Conservation (phyloP, 2,888 invertebrate species). For the Cephus spinipes region DNA sequence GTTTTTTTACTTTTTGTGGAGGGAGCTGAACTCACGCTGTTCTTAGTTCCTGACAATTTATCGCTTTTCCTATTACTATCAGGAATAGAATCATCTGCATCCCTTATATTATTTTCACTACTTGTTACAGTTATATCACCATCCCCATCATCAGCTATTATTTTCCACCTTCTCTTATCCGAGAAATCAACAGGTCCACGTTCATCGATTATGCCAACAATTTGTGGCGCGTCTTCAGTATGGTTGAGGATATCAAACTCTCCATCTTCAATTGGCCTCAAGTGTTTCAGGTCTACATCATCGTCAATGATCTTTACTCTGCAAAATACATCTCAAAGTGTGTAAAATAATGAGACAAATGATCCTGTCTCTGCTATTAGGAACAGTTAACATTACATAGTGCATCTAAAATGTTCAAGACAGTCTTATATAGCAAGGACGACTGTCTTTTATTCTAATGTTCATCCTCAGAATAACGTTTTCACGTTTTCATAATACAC, state of each 20-base stretch:
- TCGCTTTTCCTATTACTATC: neutral
- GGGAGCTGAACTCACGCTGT: neutral
- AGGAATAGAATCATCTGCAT: conserved; percentile 10
- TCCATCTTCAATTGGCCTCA: conserved; percentile 73
- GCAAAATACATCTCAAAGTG: conserved; percentile 56
- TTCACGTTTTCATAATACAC: neutral
- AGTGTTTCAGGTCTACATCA: conserved; percentile 76
- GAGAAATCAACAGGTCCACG: conserved; percentile 54
- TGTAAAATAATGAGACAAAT: conserved; percentile 20
- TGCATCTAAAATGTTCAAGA: neutral
- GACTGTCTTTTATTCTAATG: neutral
- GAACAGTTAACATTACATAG: conserved; percentile 21
- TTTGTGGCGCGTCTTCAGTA: conserved; percentile 90
- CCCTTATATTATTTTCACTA: conserved; percentile 17
- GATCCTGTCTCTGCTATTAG: conserved; percentile 5
- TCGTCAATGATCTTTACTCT: conserved; percentile 90
- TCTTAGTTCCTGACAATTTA: neutral
- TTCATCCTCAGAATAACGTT: neutral
- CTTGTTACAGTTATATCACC: conserved; percentile 42
- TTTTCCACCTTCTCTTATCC: conserved; percentile 61
- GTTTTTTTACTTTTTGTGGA: conserved; percentile 28
- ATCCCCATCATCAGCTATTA: conserved; percentile 58
- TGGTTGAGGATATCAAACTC: conserved; percentile 77
- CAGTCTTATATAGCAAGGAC: neutral
- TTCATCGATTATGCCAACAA: conserved; percentile 90